These are phyloP conservation scores for Heterotilapia buettikoferi DNA, from an alignment of 2,113 vertebrate genomes.

Conservation along the genomic window DNA sequence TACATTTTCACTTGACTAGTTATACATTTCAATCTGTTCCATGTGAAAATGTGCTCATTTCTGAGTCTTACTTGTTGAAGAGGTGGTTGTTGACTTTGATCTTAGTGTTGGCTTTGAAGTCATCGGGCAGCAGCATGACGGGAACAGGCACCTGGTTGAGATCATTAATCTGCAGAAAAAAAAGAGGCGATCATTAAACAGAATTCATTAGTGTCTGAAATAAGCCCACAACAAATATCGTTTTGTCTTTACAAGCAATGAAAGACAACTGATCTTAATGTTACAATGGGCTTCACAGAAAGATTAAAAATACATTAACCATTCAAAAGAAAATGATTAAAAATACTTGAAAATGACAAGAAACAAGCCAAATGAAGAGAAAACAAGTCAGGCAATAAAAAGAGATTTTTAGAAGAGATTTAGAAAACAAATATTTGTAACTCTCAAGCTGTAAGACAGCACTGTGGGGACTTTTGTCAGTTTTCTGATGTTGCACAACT, in stretches of 20 bases:
- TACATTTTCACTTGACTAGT: background rate
- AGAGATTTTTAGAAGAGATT: background rate
- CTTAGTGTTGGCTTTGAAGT: slow-evolving; percentile 94
- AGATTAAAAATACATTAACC: background rate
- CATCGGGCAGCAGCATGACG: slow-evolving; percentile 91
- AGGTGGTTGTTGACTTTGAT: slow-evolving; percentile 96
- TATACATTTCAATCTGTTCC: background rate
- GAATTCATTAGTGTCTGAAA: background rate
- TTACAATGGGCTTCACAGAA: background rate
- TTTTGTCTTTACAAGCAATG: background rate
- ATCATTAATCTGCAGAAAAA: slow-evolving; percentile 79
- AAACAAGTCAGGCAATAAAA: background rate
- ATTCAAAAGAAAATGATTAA: background rate
- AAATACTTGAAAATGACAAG: background rate
- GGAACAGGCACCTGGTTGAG: slow-evolving; percentile 90
- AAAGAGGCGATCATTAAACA: background rate
- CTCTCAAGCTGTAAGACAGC: background rate
- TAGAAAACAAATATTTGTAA: background rate
- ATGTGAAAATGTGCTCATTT: background rate
- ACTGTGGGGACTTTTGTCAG: background rate
- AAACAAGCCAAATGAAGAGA: background rate
- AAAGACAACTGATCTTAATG: background rate
- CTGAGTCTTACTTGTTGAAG: slow-evolving; percentile 82
- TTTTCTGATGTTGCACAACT: background rate
- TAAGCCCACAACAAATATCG: background rate